Conservation (phyloP, 2,797 vertebrate genomes). For the Catostomus latipinnis region DNA sequence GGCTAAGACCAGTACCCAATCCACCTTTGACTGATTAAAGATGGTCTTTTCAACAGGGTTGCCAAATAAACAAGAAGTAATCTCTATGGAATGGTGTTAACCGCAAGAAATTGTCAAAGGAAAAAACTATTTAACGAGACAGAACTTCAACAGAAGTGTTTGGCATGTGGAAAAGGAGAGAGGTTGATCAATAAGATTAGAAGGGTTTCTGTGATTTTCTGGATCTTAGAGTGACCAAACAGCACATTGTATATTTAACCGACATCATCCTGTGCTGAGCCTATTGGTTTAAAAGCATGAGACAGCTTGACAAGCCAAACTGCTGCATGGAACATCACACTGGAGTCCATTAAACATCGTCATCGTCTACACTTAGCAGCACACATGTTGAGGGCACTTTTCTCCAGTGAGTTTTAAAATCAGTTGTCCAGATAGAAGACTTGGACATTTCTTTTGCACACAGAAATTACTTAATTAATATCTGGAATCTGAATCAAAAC, state of each 20-base stretch:
- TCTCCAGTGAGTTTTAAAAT: constrained; percentile 71
- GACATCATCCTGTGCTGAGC: constrained; percentile 25
- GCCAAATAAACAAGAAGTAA: neutral
- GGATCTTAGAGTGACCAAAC: constrained; percentile 4
- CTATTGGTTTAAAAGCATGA: constrained; percentile 41
- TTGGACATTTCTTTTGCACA: constrained; percentile 56
- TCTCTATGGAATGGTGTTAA: constrained; percentile 2
- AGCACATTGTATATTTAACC: constrained; percentile 29
- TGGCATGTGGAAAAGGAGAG: constrained; percentile 37
- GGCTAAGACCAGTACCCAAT: too few relatives aligned
- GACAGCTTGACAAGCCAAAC: constrained; percentile 18
- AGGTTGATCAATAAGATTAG: constrained; percentile 37
- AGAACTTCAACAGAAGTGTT: constrained; percentile 20
- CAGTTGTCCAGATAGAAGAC: constrained; percentile 59
- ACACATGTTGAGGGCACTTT: constrained; percentile 66
- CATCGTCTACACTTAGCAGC: constrained; percentile 75
- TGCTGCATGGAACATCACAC: constrained; percentile 24
- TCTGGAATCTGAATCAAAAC: constrained; percentile 39
- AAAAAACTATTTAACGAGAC: neutral
- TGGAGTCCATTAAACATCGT: constrained; percentile 46
- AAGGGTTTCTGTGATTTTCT: constrained; percentile 30
- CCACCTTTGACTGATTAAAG: too few relatives aligned
- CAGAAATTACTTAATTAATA: constrained; percentile 55
- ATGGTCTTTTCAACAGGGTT: too few relatives aligned
- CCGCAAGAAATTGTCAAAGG: constrained; percentile 2